These are phyloP conservation scores for Phymastichus coffea DNA, from an alignment of 1,140 invertebrate genomes.

Conservation along the genomic window DNA sequence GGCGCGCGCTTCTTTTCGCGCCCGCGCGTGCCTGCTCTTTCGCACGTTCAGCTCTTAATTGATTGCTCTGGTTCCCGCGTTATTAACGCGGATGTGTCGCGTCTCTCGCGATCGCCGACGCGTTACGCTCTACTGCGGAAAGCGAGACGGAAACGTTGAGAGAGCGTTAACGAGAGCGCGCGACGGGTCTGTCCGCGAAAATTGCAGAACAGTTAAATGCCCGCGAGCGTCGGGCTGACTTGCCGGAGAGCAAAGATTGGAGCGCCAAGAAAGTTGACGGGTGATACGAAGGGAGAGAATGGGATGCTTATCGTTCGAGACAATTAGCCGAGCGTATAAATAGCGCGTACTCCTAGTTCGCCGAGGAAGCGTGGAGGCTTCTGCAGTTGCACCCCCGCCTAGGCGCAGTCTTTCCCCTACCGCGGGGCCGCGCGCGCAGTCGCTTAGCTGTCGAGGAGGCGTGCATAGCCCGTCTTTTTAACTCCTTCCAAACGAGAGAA, in stretches of 20 bases:
- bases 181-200: constrained; percentile 19
- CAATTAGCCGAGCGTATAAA: constrained; percentile 57
- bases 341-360: constrained; percentile 52
- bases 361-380: constrained; percentile 4
- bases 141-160: not conserved
- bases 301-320: constrained; percentile 54
- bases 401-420: too few species aligned
- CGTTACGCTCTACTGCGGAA: not conserved
- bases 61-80: not conserved
- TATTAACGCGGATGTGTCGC: too few species aligned
- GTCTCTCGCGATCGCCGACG: too few species aligned
- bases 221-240: not conserved
- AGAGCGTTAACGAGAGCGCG: not conserved
- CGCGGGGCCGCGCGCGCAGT: too few species aligned
- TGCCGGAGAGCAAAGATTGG: constrained; percentile 26
- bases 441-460: constrained; percentile 31
- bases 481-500: too few species aligned
- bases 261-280: constrained; percentile 47
- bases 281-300: constrained; percentile 53
- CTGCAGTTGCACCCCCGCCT: constrained; percentile 28
- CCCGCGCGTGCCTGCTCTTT: too few species aligned
- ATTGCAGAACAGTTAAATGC: constrained; percentile 25
- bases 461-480: constrained; percentile 32
- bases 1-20: too few species aligned
- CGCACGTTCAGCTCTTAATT: not conserved